Conservation (phyloP, 2,113 vertebrate species). For the Platichthys stellatus region DNA sequence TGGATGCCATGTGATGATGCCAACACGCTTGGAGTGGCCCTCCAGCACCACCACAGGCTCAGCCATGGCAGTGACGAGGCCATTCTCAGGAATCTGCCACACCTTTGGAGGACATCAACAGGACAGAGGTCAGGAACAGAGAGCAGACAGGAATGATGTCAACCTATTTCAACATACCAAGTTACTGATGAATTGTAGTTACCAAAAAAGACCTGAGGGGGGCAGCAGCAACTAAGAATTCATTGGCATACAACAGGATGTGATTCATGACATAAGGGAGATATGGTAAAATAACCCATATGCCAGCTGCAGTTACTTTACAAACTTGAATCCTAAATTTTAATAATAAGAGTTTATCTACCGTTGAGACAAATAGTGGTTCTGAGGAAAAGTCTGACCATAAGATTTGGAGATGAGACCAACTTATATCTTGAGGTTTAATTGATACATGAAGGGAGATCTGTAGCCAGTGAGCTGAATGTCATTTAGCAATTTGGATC, state of each 20-base stretch:
- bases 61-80: constrained; percentile 89
- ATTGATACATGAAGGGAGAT: too few species aligned
- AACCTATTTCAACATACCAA: not conserved
- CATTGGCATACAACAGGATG: not conserved
- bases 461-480: too few species aligned
- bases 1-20: constrained; percentile 96
- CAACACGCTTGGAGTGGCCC: constrained; percentile 95
- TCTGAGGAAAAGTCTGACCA: too few species aligned
- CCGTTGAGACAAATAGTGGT: too few species aligned
- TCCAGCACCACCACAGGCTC: constrained; percentile 93
- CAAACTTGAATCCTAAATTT: too few species aligned
- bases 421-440: too few species aligned
- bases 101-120: constrained; percentile 80
- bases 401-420: too few species aligned
- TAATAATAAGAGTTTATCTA: too few species aligned
- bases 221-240: constrained; percentile 62
- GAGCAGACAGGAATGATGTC: not conserved
- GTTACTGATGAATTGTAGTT: constrained; percentile 26
- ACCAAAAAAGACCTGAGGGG: constrained; percentile 50
- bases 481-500: too few species aligned
- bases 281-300: not conserved
- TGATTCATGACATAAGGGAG: not conserved
- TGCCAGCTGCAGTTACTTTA: too few species aligned
- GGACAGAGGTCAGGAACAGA: constrained; percentile 1
- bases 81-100: constrained; percentile 97